Base-by-base conservation (phyloP, 2,113 vertebrate genomes). In the Cryptomyrus ogoouensis region DNA sequence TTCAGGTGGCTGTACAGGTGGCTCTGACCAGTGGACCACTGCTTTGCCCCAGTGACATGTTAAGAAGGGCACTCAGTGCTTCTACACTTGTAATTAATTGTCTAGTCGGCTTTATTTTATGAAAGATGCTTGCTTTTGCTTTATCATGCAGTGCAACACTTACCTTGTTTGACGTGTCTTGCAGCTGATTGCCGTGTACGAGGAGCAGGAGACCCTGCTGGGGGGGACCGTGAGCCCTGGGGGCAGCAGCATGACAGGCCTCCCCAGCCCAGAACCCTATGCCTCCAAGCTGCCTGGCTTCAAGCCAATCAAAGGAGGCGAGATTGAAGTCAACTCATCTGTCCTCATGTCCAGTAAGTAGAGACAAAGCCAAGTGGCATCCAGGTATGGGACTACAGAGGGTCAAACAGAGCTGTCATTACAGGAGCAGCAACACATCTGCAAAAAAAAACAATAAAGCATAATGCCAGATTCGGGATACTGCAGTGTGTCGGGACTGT, bases 311-410 rank as follows among this genome's bases (percentile, higher is more conserved):
- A 91, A 96, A 58, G 97, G 97, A 90, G 97, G 98, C n/a, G 98
- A 99, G 94, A 99, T 99, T 52, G 97, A 99, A 96, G 98, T 99
- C 92, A 99, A 97, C 90, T 96, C 98, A 84, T 97, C 97, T 62
- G 96, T 96, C 77, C 94, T 99, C 53, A 99, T 98, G 93, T 95
- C 97, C 91, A 98, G 98, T 99, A 96, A 10, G 96, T 96, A 88
- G 49, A 17, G 12, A 49, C 58, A 15, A 31, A 62, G n/a, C 19
- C 1, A 17, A 3, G n/a, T 89, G 35, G 3, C 17, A 46, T 27
- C 49, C 12, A 17, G 31, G 19, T 13, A 17, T 56, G n/a, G 24
- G 3, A n/a, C 21, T 42, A 4, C 27, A 53, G 50, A 46, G 85
- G n/a, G 27, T 15, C 24, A 19, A 83, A 6, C 39, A 9, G 7